Evolutionary conservation across 30 jellyfish, hydroid and myxozoan species (phyloP).

Genomic region (Sanderia malayensis): DNA sequence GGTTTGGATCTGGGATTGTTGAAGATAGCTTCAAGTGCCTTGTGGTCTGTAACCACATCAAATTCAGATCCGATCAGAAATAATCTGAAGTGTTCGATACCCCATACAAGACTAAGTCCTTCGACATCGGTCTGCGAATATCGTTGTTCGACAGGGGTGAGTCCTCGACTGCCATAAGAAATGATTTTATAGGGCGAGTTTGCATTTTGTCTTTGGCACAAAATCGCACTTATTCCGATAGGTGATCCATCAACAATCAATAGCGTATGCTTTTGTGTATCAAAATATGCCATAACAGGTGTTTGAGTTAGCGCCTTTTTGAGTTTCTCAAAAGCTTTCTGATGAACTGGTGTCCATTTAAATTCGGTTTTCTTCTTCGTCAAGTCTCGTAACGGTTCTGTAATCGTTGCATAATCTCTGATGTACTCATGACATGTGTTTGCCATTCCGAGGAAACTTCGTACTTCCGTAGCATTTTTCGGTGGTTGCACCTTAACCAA

Average conservation of each 20-base stretch:
- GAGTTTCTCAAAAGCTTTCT: conserved; percentile 15
- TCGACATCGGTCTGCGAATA: conserved; percentile 34
- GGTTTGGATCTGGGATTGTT: conserved; percentile 30
- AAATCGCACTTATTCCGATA: conserved; percentile 19
- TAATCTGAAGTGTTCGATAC: conserved; percentile 24
- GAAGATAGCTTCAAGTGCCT: conserved; percentile 24
- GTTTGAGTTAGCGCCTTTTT: conserved; percentile 4
- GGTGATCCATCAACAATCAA: conserved; percentile 32
- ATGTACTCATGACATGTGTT: conserved; percentile 27
- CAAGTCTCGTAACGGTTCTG: conserved; percentile 22
- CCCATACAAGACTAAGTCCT: conserved; percentile 39
- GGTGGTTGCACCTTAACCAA: conserved; percentile 22
- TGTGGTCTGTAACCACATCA: conserved; percentile 31
- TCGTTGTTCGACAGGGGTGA: conserved; percentile 18
- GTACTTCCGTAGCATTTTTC: conserved; percentile 37
- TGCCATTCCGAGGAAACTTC: conserved; percentile 41
- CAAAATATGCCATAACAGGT: conserved; percentile 48
- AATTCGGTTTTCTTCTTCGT: conserved; percentile 18
- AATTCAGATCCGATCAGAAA: conserved; percentile 30
- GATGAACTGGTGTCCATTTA: conserved; percentile 29
- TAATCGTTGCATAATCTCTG: conserved; percentile 12
- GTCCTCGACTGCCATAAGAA: conserved; percentile 31
- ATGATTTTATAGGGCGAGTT: neutral
- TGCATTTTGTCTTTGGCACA: neutral
- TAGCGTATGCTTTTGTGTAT: conserved; percentile 8